Conservation (phyloP, 2,888 invertebrate species). For the Dynastes tityus region DNA sequence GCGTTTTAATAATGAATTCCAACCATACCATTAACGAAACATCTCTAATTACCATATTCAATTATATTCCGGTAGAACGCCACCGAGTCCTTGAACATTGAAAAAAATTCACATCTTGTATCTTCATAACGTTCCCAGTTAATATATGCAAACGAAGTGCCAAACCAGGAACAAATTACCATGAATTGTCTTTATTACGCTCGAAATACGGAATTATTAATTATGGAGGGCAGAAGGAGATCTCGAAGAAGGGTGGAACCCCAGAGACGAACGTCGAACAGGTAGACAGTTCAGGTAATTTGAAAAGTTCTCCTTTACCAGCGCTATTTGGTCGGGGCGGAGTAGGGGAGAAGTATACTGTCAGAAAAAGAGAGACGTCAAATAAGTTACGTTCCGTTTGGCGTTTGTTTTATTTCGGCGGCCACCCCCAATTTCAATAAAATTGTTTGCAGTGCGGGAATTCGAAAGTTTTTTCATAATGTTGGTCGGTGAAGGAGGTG, state of each 20-base stretch:
- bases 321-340: neutral
- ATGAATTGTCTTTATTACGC: conserved; percentile 26
- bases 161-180: conserved; percentile 22
- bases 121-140: neutral
- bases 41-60: too few species aligned
- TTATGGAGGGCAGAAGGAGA: neutral
- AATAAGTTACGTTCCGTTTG: conserved; percentile 7
- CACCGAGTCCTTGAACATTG: too few species aligned
- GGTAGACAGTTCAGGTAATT: too few species aligned
- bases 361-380: conserved; percentile 9
- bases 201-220: conserved; percentile 29
- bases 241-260: too few species aligned
- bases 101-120: too few species aligned
- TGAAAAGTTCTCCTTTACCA: too few species aligned
- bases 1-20: too few species aligned
- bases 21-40: too few species aligned
- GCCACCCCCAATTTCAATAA: conserved; percentile 12
- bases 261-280: too few species aligned
- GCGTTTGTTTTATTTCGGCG: conserved; percentile 14
- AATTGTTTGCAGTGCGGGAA: neutral
- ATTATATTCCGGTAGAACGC: too few species aligned
- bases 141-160: conserved; percentile 35
- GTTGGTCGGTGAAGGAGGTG: neutral
- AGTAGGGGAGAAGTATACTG: neutral
- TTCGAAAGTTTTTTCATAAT: conserved; percentile 11